Evolutionary conservation across 2,113 vertebrate genomes (phyloP), one percentile per base, ranked within the genome.

Genomic region (Pseudorasbora parva): DNA sequence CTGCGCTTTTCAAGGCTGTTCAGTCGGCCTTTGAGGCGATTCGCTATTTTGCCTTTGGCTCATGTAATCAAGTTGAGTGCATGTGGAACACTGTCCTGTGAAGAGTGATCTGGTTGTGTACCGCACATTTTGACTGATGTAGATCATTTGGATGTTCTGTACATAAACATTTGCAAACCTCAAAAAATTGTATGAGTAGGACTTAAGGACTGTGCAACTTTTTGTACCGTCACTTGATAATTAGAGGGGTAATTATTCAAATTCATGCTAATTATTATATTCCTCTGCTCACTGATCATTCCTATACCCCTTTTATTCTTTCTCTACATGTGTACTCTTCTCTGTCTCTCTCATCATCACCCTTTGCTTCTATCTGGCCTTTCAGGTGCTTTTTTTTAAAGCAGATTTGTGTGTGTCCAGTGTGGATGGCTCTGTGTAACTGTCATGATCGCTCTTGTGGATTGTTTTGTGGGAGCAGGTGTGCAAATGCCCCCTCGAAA

Each of bases 231-330:
- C n/a, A n/a, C n/a, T 17, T 37, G 15, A 19, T 66, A 37, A 66
- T 66, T 15, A 66, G 8, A 66, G 15, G 62, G 30, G 6, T 66
- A 30, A 51, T 30, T 51, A 54, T 33, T 33, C 19, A 76, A 30
- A 76, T 57, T 51, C 27, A n/a, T n/a, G 25, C 72, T 91, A 91
- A 93, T 93, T 92, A 87, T 87, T 92, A 87, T 87, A 90, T 91
- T 91, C 85, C 88, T 91, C 78, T 91, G 84, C 88, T 90, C 57
- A 87, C 72, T 81, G 57, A 81, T 12, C 84, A 73, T n/a, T 54
- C 87, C 30, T 14, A 0, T 15, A 68, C 69, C 47, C 51, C 10
- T 27, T 54, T 30, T 5, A 43, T 62, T 23, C 14, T 41, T 33
- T 71, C 11, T n/a, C 37, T 69, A 41, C 4, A 41, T 43, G 17